Percentiles rank a stretch among this genome's conserved stretches.
These are phyloP conservation scores for Psylliodes chrysocephalus DNA, from an alignment of 2,888 invertebrate genomes.

Conservation along the genomic window DNA sequence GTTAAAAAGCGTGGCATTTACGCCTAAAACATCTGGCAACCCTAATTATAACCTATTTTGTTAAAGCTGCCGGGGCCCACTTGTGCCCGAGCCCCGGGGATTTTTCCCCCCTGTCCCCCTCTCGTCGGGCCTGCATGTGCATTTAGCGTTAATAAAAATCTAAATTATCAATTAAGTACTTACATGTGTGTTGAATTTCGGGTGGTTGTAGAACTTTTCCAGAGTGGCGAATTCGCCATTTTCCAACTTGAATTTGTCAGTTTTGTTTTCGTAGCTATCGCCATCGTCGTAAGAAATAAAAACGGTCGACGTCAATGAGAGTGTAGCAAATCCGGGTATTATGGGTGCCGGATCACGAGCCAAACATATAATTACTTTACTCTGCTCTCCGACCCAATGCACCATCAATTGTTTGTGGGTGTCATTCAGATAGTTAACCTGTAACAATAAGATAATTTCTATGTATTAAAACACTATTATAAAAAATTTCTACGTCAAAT, in stretches of 20 bases:
- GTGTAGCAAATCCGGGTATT: constrained; percentile 59
- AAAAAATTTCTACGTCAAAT: too few species aligned
- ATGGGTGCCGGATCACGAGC: constrained; percentile 77
- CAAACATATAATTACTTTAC: constrained; percentile 87
- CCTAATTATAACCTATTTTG: too few species aligned
- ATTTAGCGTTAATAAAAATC: too few species aligned
- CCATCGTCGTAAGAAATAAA: constrained; percentile 92
- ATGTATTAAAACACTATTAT: too few species aligned
- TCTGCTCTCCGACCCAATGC: constrained; percentile 91
- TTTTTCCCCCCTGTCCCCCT: too few species aligned
- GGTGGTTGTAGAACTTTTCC: constrained; percentile 88
- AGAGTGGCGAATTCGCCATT: constrained; percentile 73
- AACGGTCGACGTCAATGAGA: constrained; percentile 74
- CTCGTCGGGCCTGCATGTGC: too few species aligned
- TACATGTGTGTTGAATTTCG: constrained; percentile 81
- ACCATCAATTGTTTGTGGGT: constrained; percentile 90
- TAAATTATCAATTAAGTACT: too few species aligned
- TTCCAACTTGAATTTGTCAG: constrained; percentile 72
- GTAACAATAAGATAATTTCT: constrained; percentile 57
- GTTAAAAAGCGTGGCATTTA: too few species aligned
- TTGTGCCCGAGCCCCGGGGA: too few species aligned
- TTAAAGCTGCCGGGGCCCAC: too few species aligned
- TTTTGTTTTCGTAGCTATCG: constrained; percentile 79
- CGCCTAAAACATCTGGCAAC: too few species aligned
- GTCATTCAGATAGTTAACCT: constrained; percentile 83